A percentile compares a stretch with the other conserved stretches of the same genome.
Conservation (phyloP, 2,113 vertebrate species). For the Mirounga angustirostris region DNA sequence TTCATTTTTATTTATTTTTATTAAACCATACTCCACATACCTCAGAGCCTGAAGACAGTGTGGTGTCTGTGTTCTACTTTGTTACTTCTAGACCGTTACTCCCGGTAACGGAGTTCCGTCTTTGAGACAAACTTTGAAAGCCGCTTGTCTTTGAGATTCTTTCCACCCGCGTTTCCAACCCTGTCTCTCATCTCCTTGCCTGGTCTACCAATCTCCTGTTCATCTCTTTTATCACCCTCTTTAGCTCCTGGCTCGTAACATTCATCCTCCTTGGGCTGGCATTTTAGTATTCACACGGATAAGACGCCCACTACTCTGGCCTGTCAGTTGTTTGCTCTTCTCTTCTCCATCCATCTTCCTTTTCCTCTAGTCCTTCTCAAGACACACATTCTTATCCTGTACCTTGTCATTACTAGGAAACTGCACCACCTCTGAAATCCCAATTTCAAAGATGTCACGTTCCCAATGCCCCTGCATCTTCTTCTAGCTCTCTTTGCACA, state of each 20-base stretch:
- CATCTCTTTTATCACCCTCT: neutral
- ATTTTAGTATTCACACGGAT: neutral
- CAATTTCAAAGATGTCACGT: neutral
- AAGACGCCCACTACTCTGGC: accelerated
- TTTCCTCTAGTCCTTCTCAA: neutral
- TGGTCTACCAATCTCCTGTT: neutral
- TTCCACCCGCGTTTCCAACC: neutral
- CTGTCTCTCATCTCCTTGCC: neutral
- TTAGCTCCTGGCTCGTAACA: neutral
- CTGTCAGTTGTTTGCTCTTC: neutral
- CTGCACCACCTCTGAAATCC: neutral
- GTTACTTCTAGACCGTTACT: no score
- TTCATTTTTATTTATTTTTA: neutral
- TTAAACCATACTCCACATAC: neutral
- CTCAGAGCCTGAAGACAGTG: neutral
- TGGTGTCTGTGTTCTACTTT: neutral
- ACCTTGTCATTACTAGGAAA: neutral
- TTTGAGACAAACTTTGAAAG: neutral
- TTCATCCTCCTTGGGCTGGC: neutral
- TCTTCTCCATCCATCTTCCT: neutral
- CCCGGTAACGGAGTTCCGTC: neutral
- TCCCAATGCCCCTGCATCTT: neutral
- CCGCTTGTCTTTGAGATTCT: neutral
- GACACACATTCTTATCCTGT: neutral
- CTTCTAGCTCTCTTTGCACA: neutral